Evolutionary conservation across 2,797 vertebrate genomes (phyloP).

Genomic region (Pelochelys cantorii): DNA sequence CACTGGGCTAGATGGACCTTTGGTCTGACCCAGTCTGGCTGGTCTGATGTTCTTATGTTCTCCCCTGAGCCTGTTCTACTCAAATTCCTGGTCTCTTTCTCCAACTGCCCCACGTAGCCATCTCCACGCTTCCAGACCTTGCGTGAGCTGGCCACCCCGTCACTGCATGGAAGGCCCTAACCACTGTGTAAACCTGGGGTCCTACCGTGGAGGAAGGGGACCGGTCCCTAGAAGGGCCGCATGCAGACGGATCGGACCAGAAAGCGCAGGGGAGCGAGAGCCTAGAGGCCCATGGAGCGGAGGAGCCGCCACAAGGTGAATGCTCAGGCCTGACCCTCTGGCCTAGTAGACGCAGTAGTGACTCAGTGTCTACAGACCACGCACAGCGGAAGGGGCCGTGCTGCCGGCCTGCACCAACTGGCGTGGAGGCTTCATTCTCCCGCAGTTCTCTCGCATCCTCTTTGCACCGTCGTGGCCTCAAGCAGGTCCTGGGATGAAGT

Average conservation of each 20-base stretch:
- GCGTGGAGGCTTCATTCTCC: neutral
- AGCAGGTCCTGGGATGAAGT: neutral
- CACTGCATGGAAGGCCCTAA: neutral
- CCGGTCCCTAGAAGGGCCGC: neutral
- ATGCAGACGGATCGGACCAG: neutral
- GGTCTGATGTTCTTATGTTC: too few species aligned
- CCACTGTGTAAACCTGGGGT: neutral
- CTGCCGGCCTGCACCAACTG: neutral
- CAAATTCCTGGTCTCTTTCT: too few species aligned
- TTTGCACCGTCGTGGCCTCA: neutral
- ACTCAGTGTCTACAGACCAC: too few species aligned
- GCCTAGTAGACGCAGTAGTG: neutral
- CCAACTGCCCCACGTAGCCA: too few species aligned
- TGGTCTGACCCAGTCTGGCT: too few species aligned
- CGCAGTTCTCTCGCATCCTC: neutral
- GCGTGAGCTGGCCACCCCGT: too few species aligned
- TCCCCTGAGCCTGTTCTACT: too few species aligned
- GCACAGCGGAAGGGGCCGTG: neutral
- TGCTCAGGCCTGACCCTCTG: neutral
- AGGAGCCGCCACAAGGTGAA: rapidly evolving
- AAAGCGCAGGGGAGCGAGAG: neutral
- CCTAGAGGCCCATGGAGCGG: neutral
- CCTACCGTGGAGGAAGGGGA: neutral
- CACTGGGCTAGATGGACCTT: too few species aligned
- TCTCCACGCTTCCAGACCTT: too few species aligned